A percentile compares a stretch with the other conserved stretches of the same genome.
phyloP scores from a whole-genome alignment of 2,888 invertebrate genomes.

The Pyralis farinalis region DNA sequence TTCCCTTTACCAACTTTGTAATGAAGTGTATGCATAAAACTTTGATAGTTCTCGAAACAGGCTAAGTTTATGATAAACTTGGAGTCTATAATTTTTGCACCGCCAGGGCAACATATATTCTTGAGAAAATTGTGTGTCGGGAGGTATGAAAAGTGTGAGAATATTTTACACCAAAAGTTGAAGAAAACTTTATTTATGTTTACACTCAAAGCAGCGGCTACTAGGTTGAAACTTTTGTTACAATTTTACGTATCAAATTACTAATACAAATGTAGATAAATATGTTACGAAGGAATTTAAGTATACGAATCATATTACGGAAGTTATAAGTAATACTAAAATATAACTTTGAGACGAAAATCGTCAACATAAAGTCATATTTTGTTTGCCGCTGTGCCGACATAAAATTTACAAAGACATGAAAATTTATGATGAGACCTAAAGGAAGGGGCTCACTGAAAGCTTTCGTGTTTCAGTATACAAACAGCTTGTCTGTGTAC shows the following conservation, averaged over 20 bases:
- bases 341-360: neutral
- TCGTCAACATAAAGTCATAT: neutral
- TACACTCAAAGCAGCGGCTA: neutral
- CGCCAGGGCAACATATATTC: constrained; percentile 1
- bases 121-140: constrained; percentile 4
- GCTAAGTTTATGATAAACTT: constrained; percentile 8
- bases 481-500: constrained; percentile 1
- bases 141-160: constrained; percentile 7
- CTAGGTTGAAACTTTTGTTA: neutral
- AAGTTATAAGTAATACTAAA: no score
- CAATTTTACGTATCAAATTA: no score
- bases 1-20: constrained; percentile 8
- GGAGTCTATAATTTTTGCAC: constrained; percentile 13
- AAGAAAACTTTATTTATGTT: neutral
- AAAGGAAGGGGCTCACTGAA: constrained; percentile 3
- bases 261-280: no score
- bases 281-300: no score
- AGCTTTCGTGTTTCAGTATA: constrained; percentile 5
- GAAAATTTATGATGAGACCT: constrained; percentile 11
- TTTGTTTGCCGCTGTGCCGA: constrained; percentile 1
- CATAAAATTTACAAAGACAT: constrained; percentile 6
- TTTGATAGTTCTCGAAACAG: constrained; percentile 9
- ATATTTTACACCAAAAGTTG: constrained; percentile 2
- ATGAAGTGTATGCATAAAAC: constrained; percentile 11
- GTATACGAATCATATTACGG: no score